A percentile compares a stretch with the other conserved stretches of the same genome.
Conservation (phyloP, 2,113 vertebrate genomes). For the Chaetodon trifascialis region DNA sequence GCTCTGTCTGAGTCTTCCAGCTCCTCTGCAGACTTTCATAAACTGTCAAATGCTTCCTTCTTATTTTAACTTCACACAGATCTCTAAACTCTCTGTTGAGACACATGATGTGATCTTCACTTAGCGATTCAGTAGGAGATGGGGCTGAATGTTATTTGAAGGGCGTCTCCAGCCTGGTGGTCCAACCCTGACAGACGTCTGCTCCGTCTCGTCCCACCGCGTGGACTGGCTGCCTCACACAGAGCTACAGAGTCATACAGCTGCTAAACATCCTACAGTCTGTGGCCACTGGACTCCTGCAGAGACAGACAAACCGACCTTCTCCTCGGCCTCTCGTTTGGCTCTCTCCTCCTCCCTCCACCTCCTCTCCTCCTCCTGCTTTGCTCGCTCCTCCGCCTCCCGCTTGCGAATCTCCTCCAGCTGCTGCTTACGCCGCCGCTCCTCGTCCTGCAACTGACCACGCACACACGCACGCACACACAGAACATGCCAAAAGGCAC, state of each 20-base stretch:
- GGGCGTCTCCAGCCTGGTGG: not conserved
- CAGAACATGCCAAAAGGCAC: slow-evolving; percentile 30
- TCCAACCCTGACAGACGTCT: not conserved
- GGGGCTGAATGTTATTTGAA: not conserved
- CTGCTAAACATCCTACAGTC: not conserved
- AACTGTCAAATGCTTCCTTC: no score
- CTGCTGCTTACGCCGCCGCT: slow-evolving; percentile 94
- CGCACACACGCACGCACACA: not conserved
- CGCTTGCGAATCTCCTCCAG: slow-evolving; percentile 94
- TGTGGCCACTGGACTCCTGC: not conserved
- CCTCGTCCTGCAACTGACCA: slow-evolving; percentile 96
- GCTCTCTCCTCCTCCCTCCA: slow-evolving; percentile 93
- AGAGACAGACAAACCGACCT: slow-evolving; percentile 85
- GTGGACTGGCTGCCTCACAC: not conserved
- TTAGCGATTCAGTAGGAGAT: not conserved
- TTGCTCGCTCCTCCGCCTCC: slow-evolving; percentile 92
- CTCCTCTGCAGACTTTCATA: no score
- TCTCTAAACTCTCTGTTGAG: not conserved
- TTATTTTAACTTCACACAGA: no score
- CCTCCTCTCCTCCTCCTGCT: slow-evolving; percentile 92
- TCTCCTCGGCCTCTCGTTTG: slow-evolving; percentile 92
- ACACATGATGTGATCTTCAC: not conserved
- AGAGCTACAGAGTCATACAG: not conserved
- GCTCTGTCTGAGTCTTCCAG: no score
- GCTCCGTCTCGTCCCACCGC: not conserved